phyloP scores from a whole-genome alignment of 2,888 invertebrate species.

The Cremastinae sp. region DNA sequence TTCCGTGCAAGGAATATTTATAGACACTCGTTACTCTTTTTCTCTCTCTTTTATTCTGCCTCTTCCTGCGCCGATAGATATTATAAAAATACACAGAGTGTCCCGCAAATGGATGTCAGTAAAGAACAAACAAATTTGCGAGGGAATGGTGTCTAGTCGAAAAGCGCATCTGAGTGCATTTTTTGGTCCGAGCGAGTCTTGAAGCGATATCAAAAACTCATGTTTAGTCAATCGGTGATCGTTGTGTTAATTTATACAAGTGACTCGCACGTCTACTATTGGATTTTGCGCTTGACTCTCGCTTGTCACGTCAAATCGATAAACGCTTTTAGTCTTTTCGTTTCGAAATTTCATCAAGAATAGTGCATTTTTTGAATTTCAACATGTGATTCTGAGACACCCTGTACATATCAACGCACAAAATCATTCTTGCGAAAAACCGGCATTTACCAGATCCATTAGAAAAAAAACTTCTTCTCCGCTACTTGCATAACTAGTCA shows the following conservation, averaged over 20 bases:
- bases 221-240: no score
- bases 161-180: no score
- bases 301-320: no score
- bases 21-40: slow-evolving; percentile 62
- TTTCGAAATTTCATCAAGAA: no score
- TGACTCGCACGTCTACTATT: no score
- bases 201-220: no score
- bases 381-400: background rate
- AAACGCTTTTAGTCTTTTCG: no score
- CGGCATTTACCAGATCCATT: slow-evolving; percentile 49
- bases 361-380: slow-evolving; percentile 4
- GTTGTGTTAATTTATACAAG: no score
- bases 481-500: slow-evolving; percentile 55
- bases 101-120: slow-evolving; percentile 68
- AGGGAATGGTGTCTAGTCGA: no score
- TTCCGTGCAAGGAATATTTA: slow-evolving; percentile 73
- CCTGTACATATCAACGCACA: slow-evolving; percentile 5
- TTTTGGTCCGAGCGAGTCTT: no score
- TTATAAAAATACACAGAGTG: background rate
- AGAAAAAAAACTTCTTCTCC: slow-evolving; percentile 9
- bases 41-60: slow-evolving; percentile 24
- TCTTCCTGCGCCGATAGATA: background rate
- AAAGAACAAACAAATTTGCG: no score
- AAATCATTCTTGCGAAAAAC: slow-evolving; percentile 42
- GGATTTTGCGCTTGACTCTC: no score